Evolutionary conservation across 2,113 vertebrate species (phyloP).

Genomic region (Spilogale gracilis): DNA sequence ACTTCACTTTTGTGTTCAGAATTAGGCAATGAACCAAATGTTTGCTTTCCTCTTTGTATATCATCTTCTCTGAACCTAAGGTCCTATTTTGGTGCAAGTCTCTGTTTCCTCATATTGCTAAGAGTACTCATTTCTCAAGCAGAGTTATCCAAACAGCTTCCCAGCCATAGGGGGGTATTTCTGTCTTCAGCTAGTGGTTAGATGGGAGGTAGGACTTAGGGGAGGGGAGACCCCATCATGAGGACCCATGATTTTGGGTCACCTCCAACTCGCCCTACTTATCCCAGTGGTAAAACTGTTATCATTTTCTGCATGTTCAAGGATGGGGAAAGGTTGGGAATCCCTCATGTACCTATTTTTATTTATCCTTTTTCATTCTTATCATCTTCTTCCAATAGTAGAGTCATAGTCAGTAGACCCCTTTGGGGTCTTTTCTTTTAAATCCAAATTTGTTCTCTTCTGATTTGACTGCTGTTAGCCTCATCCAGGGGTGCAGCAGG

Average conservation of each 20-base stretch:
- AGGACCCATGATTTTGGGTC: not conserved
- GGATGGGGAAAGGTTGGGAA: not conserved
- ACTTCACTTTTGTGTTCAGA: not conserved
- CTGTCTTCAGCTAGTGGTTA: not conserved
- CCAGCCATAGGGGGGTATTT: not conserved
- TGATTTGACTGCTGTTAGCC: not conserved
- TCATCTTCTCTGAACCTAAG: not conserved
- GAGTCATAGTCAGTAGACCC: too few relatives aligned
- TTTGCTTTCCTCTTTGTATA: not conserved
- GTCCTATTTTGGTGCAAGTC: not conserved
- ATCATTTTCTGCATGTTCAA: not conserved
- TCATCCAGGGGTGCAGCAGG: not conserved
- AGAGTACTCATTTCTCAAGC: slow-evolving; percentile 16
- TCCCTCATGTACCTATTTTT: not conserved
- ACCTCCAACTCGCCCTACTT: not conserved
- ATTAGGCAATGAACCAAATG: not conserved
- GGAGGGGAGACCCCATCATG: not conserved
- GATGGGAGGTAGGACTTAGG: not conserved
- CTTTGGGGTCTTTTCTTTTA: slow-evolving; percentile 15
- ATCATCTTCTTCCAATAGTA: not conserved
- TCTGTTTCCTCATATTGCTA: not conserved
- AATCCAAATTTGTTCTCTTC: not conserved
- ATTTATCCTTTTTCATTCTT: not conserved
- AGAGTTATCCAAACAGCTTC: slow-evolving; percentile 12
- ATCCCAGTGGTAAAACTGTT: not conserved